Conservation (phyloP, 2,888 invertebrate species). For the Helicoverpa assulta region DNA sequence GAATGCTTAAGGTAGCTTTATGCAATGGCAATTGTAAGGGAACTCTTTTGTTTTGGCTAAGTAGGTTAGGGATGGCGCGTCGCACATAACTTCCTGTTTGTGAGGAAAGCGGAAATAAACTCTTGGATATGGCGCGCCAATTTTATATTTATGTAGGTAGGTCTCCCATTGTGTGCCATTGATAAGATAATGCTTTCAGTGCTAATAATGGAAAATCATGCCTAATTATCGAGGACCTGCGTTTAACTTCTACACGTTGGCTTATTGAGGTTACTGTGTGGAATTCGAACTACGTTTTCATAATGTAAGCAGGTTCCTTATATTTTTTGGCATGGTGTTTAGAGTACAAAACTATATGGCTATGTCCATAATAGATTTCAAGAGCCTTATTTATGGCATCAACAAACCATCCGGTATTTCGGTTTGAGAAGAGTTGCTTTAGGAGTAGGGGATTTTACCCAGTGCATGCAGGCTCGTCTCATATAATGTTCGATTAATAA, state of each 20-base stretch:
- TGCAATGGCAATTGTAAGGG: not conserved
- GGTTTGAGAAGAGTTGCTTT: no score
- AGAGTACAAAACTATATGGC: no score
- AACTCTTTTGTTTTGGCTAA: slow-evolving; percentile 4
- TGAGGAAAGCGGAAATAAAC: slow-evolving; percentile 35
- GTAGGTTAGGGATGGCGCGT: slow-evolving; percentile 22
- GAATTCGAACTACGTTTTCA: no score
- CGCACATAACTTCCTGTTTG: slow-evolving; percentile 45
- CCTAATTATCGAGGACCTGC: not conserved
- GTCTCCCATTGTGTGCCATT: not conserved
- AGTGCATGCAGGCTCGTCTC: no score
- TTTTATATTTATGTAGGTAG: slow-evolving; percentile 15
- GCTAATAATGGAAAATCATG: not conserved
- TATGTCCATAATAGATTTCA: no score
- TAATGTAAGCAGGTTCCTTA: no score
- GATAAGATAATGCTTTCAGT: not conserved
- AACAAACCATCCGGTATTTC: no score
- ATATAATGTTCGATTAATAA: not conserved
- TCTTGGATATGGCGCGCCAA: slow-evolving; percentile 19
- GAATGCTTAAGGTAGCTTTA: not conserved
- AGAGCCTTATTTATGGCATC: no score
- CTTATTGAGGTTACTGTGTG: no score
- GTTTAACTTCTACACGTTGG: not conserved
- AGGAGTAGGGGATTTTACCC: no score
- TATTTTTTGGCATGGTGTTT: no score